Evolutionary conservation across 2,797 vertebrate species (phyloP).

Genomic region (Paratrypauchen microcephalus): DNA sequence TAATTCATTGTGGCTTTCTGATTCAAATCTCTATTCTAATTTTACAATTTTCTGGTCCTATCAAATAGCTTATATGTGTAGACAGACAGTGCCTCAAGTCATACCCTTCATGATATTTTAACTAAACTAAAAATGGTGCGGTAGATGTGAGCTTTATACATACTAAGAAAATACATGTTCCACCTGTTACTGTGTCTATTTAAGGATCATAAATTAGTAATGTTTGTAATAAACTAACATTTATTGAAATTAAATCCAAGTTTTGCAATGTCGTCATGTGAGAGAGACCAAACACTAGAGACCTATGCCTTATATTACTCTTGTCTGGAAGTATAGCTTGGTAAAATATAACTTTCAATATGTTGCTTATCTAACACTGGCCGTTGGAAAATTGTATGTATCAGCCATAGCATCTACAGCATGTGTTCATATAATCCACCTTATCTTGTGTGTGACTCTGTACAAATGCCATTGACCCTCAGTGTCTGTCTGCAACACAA

Average conservation of each 20-base stretch:
- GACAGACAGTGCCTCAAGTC: neutral
- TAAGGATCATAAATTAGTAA: constrained; percentile 6
- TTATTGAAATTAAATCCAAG: neutral
- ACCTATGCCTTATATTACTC: constrained; percentile 10
- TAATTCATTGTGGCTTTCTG: neutral
- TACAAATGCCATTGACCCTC: constrained; percentile 64
- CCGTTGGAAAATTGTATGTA: constrained; percentile 27
- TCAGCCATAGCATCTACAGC: constrained; percentile 53
- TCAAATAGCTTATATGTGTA: neutral
- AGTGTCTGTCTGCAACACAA: constrained; percentile 19
- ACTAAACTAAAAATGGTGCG: neutral
- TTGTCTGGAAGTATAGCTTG: constrained; percentile 21
- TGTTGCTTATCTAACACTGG: constrained; percentile 34
- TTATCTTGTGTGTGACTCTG: constrained; percentile 42
- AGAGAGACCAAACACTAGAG: constrained; percentile 13
- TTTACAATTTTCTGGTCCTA: neutral
- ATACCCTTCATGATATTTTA: neutral
- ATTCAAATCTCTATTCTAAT: neutral
- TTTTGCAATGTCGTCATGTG: constrained; percentile 22
- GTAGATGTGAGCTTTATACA: constrained; percentile 17
- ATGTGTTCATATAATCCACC: constrained; percentile 52
- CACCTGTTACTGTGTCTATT: constrained; percentile 19
- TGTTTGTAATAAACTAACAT: constrained; percentile 5
- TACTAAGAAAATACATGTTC: constrained; percentile 1
- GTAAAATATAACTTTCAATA: constrained; percentile 29